These are phyloP conservation scores for Chaetura pelagica DNA, from an alignment of 2,113 vertebrate species.

Conservation along the genomic window DNA sequence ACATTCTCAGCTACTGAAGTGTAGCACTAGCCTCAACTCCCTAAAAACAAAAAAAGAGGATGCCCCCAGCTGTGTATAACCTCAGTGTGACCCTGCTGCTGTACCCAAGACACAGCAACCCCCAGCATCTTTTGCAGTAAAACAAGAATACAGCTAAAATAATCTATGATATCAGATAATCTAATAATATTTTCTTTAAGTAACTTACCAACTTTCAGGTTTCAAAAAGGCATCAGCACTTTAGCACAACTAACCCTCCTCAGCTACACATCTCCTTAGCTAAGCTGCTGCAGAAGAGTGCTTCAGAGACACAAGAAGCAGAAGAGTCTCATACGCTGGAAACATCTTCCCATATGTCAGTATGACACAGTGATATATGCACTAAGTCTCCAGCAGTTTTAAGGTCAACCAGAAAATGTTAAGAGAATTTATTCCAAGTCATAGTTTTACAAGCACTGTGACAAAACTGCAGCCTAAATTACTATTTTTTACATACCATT, in stretches of 20 bases:
- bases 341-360: background rate
- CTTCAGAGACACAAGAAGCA: background rate
- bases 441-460: background rate
- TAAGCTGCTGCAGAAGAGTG: background rate
- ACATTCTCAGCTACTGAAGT: background rate
- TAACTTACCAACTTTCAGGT: background rate
- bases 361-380: background rate
- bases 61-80: background rate
- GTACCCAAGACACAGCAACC: background rate
- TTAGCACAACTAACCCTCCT: background rate
- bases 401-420: background rate
- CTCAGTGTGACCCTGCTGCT: background rate
- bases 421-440: background rate
- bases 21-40: background rate
- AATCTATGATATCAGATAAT: background rate
- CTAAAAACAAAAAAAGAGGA: background rate
- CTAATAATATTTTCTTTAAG: background rate
- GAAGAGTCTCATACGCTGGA: background rate
- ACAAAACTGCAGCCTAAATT: background rate
- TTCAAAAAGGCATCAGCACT: background rate
- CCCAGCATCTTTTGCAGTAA: background rate
- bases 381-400: background rate
- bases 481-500: background rate
- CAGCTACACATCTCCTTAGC: background rate
- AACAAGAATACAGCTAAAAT: background rate